Percentiles rank a stretch among this genome's conserved stretches.
Evolutionary conservation across 2,888 invertebrate species (phyloP).

Genomic region (Tinea pellionella): DNA sequence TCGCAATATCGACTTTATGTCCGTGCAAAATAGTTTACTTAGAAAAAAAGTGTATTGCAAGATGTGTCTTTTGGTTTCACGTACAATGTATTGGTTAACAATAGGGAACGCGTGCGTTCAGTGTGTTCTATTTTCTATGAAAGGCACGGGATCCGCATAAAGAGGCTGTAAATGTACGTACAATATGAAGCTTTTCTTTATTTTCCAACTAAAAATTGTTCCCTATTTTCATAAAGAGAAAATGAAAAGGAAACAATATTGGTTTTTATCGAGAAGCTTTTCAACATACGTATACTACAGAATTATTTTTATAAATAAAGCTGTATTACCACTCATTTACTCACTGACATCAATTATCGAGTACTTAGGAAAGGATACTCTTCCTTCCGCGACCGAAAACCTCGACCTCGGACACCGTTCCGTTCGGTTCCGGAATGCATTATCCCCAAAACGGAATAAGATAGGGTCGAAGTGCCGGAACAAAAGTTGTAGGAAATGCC

Average conservation of each 20-base stretch:
- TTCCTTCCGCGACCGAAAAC: no score
- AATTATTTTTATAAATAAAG: background rate
- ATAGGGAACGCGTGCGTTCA: background rate
- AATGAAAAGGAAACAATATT: background rate
- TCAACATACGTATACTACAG: background rate
- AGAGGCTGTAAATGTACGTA: constrained; percentile 7
- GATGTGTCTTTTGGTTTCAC: background rate
- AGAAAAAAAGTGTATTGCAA: background rate
- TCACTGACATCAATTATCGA: no score
- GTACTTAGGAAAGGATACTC: no score
- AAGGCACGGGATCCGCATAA: background rate
- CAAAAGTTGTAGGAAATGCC: no score
- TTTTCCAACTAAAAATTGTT: constrained; percentile 1
- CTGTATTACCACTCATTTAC: no score
- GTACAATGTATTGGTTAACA: constrained; percentile 3
- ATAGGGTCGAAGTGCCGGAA: no score
- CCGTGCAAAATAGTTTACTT: background rate
- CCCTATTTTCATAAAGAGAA: background rate
- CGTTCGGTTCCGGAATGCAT: no score
- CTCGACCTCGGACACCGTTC: no score
- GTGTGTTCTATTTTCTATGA: constrained; percentile 6
- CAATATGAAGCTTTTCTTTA: background rate
- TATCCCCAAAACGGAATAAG: no score
- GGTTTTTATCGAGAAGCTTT: background rate
- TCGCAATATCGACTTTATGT: background rate